Percentiles rank a stretch among this genome's conserved stretches.
Evolutionary conservation across 1,140 invertebrate species (phyloP).

Genomic region (Pseudomyrmex pallidus): DNA sequence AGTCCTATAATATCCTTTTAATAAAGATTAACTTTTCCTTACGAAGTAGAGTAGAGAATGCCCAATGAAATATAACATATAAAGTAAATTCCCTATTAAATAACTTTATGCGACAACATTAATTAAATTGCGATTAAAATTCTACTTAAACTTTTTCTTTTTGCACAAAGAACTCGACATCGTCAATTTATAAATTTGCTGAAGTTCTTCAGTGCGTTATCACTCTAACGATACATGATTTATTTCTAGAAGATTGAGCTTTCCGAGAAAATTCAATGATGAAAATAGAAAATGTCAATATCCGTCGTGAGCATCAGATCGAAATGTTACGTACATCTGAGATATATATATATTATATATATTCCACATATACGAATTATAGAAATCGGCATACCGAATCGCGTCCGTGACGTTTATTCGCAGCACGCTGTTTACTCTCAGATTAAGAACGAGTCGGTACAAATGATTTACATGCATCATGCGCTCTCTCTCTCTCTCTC

Average conservation of each 20-base stretch:
- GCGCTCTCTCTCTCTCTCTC: neutral
- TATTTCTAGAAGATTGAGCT: neutral
- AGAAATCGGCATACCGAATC: neutral
- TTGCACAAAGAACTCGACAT: neutral
- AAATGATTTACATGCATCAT: neutral
- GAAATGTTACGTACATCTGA: neutral
- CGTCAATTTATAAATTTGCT: neutral
- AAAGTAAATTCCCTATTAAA: constrained; percentile 3
- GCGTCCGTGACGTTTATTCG: neutral
- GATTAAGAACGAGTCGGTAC: constrained; percentile 24
- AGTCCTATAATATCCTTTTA: constrained; percentile 27
- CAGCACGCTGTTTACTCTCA: neutral
- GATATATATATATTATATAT: neutral
- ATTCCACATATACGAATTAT: neutral
- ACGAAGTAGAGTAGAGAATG: constrained; percentile 17
- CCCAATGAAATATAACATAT: constrained; percentile 22
- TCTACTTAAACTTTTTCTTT: constrained; percentile 9
- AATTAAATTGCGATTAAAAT: constrained; percentile 28
- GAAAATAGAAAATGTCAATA: neutral
- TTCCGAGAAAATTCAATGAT: neutral
- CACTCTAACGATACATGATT: neutral
- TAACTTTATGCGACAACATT: constrained; percentile 15
- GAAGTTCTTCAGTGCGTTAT: neutral
- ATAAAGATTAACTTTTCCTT: constrained; percentile 13
- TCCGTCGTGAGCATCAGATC: neutral